phyloP scores from a whole-genome alignment of 92 coral and sea anemone species.

The Epizoanthus fatuus region DNA sequence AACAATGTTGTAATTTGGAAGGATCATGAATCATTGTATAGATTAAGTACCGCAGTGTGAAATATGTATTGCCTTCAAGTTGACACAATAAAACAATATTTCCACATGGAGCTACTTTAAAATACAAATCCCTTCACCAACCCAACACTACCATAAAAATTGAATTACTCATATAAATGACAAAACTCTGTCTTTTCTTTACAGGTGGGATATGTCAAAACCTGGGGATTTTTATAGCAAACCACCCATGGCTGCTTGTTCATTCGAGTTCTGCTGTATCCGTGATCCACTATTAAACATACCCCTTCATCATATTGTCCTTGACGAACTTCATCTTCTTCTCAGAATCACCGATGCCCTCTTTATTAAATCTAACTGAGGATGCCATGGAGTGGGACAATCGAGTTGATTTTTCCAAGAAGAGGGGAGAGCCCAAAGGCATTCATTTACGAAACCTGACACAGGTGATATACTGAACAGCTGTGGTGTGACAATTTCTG shows the following conservation, averaged over 20 bases:
- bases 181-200: no score
- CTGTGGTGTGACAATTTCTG: slow-evolving; percentile 58
- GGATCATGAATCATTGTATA: no score
- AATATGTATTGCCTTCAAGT: no score
- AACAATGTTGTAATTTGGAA: no score
- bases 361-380: slow-evolving; percentile 22
- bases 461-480: slow-evolving; percentile 11
- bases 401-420: slow-evolving; percentile 29
- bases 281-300: slow-evolving; percentile 58
- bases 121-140: no score
- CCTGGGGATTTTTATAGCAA: no score
- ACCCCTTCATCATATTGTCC: slow-evolving; percentile 51
- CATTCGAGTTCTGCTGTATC: slow-evolving; percentile 53
- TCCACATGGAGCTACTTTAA: no score
- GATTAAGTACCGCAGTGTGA: no score
- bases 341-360: slow-evolving; percentile 34
- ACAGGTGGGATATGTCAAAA: no score
- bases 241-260: neutral
- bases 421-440: slow-evolving; percentile 40
- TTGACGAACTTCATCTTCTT: slow-evolving; percentile 60
- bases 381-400: slow-evolving; percentile 69
- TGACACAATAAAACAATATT: no score
- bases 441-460: slow-evolving; percentile 40
- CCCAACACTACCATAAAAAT: no score
- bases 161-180: no score